Conservation (phyloP, 2,113 vertebrate species). For the Ursus arctos region DNA sequence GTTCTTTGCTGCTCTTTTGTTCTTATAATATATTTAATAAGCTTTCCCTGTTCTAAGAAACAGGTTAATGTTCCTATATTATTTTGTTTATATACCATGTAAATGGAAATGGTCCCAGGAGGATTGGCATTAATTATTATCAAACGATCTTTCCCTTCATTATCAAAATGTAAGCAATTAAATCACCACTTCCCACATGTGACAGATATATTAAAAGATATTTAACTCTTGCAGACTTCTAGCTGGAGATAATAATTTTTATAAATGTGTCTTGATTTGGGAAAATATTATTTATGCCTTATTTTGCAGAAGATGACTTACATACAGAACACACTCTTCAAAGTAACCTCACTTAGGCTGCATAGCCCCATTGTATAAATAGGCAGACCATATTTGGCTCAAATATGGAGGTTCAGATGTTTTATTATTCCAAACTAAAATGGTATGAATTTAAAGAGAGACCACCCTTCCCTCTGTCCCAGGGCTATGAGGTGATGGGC, state of each 20-base stretch:
- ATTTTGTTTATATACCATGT: conserved; percentile 72
- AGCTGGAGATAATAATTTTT: conserved; percentile 71
- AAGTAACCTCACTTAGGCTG: neutral
- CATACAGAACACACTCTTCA: neutral
- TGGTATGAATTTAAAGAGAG: neutral
- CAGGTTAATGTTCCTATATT: conserved; percentile 70
- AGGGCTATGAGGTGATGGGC: neutral
- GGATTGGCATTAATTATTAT: conserved; percentile 84
- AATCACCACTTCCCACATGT: conserved; percentile 72
- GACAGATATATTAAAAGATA: conserved; percentile 66
- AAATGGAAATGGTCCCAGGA: conserved; percentile 75
- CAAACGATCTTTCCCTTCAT: conserved; percentile 80
- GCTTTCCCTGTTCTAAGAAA: conserved; percentile 74
- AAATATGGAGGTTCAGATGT: too few species aligned
- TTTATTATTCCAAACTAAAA: neutral
- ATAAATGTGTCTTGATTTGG: conserved; percentile 23
- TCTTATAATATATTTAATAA: conserved; percentile 74
- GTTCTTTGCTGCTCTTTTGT: conserved; percentile 69
- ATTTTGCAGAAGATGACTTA: neutral
- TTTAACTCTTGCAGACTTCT: conserved; percentile 80
- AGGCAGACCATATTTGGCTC: neutral
- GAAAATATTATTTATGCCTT: conserved; percentile 51
- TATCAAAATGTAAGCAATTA: conserved; percentile 75
- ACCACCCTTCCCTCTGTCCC: neutral
- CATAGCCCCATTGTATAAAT: neutral